Percentiles rank a stretch among this genome's conserved stretches.
Conservation (phyloP, 2,113 vertebrate genomes). For the Apteryx mantelli region DNA sequence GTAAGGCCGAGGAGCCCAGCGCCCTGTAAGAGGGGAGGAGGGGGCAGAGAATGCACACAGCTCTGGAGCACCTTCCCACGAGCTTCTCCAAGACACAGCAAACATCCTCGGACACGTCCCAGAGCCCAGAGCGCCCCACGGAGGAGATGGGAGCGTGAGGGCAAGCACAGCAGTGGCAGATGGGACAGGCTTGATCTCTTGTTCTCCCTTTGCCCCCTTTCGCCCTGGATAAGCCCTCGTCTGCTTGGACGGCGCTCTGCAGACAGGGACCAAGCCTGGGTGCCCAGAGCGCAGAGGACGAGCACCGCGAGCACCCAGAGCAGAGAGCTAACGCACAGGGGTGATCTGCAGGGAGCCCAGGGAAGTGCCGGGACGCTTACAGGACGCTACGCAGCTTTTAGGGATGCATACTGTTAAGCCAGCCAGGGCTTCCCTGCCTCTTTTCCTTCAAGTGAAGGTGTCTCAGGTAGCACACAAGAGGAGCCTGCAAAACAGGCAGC, state of each 20-base stretch:
- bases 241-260: background rate
- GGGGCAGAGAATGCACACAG: background rate
- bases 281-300: background rate
- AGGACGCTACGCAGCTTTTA: background rate
- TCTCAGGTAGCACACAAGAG: background rate
- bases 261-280: background rate
- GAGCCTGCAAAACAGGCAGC: background rate
- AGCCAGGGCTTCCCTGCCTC: background rate
- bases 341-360: background rate
- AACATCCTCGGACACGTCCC: background rate
- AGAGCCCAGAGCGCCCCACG: accelerated
- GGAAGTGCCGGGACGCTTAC: background rate
- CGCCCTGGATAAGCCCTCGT: background rate
- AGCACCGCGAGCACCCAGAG: background rate
- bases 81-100: background rate
- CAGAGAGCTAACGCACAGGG: background rate
- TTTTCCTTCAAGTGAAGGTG: background rate
- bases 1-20: background rate
- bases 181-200: background rate
- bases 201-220: background rate
- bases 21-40: background rate
- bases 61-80: background rate
- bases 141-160: accelerated
- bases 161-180: background rate
- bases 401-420: too few species aligned